Evolutionary conservation across 2,888 invertebrate genomes (phyloP).

Genomic region (Patella depressa): DNA sequence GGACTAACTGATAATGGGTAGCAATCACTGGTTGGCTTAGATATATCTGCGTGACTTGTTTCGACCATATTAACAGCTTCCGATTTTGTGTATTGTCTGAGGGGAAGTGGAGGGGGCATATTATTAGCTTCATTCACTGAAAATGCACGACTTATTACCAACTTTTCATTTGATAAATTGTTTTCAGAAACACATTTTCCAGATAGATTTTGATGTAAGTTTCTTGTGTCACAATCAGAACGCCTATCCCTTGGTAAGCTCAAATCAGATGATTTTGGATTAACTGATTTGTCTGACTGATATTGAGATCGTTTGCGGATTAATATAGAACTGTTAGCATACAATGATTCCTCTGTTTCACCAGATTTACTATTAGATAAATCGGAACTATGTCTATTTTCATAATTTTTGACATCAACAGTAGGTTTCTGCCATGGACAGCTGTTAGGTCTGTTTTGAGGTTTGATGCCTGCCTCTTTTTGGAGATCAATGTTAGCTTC

Average conservation of each 20-base stretch:
- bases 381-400: conserved; percentile 17
- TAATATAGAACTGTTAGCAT: conserved; percentile 55
- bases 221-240: neutral
- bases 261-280: conserved; percentile 5
- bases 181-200: conserved; percentile 4
- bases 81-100: conserved; percentile 45
- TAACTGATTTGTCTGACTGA: conserved; percentile 13
- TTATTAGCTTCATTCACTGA: conserved; percentile 6
- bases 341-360: conserved; percentile 41
- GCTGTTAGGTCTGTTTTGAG: neutral
- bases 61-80: conserved; percentile 17
- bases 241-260: neutral
- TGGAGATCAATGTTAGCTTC: conserved; percentile 10
- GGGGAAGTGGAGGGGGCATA: conserved; percentile 50
- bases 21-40: neutral
- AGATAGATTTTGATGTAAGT: neutral
- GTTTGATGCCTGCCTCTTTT: neutral
- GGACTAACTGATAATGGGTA: no score
- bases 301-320: conserved; percentile 47
- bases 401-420: neutral
- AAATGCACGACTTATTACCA: neutral
- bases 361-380: neutral
- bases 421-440: conserved; percentile 8
- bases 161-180: neutral
- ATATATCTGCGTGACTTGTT: neutral